These are phyloP conservation scores for Poeciliopsis occidentalis DNA, from an alignment of 2,113 vertebrate species.

Conservation along the genomic window DNA sequence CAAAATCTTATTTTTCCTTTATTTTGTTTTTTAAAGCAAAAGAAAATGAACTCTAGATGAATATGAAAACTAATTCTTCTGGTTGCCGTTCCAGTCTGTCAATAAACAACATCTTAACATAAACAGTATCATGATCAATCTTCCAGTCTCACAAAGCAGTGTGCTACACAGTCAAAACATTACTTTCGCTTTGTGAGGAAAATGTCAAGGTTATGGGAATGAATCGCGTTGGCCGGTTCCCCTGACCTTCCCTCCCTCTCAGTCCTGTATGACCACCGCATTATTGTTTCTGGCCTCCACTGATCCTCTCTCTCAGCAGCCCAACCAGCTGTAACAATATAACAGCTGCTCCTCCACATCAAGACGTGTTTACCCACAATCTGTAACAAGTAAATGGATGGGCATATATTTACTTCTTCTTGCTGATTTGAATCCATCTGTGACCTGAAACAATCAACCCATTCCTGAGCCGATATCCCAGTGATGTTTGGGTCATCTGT, in stretches of 20 bases:
- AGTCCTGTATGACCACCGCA: slow-evolving; percentile 39
- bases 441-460: not conserved
- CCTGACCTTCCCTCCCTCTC: slow-evolving; percentile 59
- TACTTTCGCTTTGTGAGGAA: accelerated
- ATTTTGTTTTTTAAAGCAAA: not conserved
- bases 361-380: slow-evolving; percentile 41
- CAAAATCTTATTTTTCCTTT: not conserved
- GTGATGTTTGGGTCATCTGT: not conserved
- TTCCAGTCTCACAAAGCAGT: slow-evolving; percentile 2
- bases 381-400: slow-evolving; percentile 31
- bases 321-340: slow-evolving; percentile 68
- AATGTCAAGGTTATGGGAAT: slow-evolving; percentile 34
- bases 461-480: slow-evolving; percentile 7
- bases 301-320: slow-evolving; percentile 40
- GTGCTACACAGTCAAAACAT: slow-evolving; percentile 13
- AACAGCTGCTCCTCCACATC: slow-evolving; percentile 37
- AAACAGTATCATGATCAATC: not conserved
- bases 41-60: not conserved
- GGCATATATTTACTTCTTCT: slow-evolving; percentile 16
- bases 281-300: slow-evolving; percentile 65
- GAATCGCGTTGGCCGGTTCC: slow-evolving; percentile 39
- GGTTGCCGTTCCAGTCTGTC: not conserved
- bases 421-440: slow-evolving; percentile 11
- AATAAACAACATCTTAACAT: not conserved
- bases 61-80: not conserved